A percentile compares a stretch with the other conserved stretches of the same genome.
These are phyloP conservation scores for Cairina moschata DNA, from an alignment of 2,113 vertebrate species.

Conservation along the genomic window DNA sequence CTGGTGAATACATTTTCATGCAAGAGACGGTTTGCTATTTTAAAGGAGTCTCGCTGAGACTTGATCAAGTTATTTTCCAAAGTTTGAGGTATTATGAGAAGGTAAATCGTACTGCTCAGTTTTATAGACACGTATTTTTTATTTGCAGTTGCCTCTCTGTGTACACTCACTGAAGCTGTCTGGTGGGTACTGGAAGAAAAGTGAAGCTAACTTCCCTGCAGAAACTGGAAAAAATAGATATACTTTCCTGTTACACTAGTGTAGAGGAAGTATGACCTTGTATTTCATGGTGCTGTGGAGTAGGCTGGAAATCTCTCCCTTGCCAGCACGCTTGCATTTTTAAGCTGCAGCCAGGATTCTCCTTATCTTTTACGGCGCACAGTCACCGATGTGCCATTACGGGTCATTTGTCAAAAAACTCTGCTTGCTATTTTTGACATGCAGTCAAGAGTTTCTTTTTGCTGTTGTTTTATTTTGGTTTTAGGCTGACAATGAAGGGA, in stretches of 20 bases:
- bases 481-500: constrained; percentile 17
- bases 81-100: constrained; percentile 63
- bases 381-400: background rate
- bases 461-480: background rate
- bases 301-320: constrained; percentile 25
- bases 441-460: background rate
- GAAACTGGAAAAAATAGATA: background rate
- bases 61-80: constrained; percentile 69
- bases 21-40: constrained; percentile 54
- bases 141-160: constrained; percentile 14
- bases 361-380: constrained; percentile 41
- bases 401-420: constrained; percentile 34
- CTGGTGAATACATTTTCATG: constrained; percentile 64
- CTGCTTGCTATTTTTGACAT: constrained; percentile 34
- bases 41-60: constrained; percentile 49
- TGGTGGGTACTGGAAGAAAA: background rate
- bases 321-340: background rate
- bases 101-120: constrained; percentile 16
- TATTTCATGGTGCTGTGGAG: background rate
- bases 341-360: constrained; percentile 44
- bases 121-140: constrained; percentile 34
- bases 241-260: background rate
- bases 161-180: background rate
- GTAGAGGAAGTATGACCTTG: constrained; percentile 31
- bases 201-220: background rate